Evolutionary conservation across 2,888 invertebrate genomes (phyloP), one percentile per base, ranked within the genome.

Genomic region (Athripsodes cinereus): DNA sequence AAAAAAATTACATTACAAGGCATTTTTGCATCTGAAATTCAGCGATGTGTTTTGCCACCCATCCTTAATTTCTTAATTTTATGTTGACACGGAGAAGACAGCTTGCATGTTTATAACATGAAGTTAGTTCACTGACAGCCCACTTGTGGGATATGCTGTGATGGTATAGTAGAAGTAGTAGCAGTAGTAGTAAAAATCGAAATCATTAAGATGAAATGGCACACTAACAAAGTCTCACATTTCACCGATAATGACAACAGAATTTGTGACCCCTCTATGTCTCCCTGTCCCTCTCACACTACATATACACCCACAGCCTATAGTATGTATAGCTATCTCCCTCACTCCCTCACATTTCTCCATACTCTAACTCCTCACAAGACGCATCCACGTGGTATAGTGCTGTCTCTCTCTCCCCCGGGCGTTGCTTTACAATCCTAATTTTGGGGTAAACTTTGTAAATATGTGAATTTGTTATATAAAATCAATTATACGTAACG

Each of bases 391-490:
- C 6, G 31, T 31, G 31, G 11, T 11, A 6, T 31, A 31, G 31
- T 40, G 40, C 40, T 13, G 40, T 40, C 55, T 61, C 62, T 55
- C 58, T 55, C 58, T 63, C 60, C 50, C 57, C 52, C 62, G 40
- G 62, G 69, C 71, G 73, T 77, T 75, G 16, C 40, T 78, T 77
- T 78, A 78, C 78, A 76, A 78, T 79, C 78, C 79, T 79, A 78
- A 78, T 79, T 79, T 79, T 79, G 78, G 73, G 77, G 75, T 78
- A 79, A 79, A 78, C 78, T 79, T 79, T 78, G 78, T 78, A 79
- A 78, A 79, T 79, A 78, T 78, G 40, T 40, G 40, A 40, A 13
- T 8, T 13, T 40, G 40, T 16, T n/a, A 40, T 40, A 40, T 40
- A 40, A 40, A 40, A 40, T 13, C 40, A 3, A 13, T 8, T 13